Evolutionary conservation across 2,888 invertebrate species (phyloP), one percentile per base, ranked within the genome.

Genomic region (Heteromyza rotundicornis): DNA sequence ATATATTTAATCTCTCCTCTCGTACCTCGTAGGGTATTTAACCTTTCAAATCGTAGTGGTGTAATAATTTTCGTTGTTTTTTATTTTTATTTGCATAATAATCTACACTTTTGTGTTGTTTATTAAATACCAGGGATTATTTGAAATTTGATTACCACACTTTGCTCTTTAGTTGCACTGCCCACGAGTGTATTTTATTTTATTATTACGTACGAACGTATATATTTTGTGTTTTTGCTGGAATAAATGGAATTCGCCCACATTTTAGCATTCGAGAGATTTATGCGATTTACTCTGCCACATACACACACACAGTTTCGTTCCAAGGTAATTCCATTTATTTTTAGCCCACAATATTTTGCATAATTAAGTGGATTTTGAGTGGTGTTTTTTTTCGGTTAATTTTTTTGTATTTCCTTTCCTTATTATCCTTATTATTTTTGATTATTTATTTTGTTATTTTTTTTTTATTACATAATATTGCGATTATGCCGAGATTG

Each of bases 81-180:
- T n/a, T n/a, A n/a, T 57, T 22, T 62, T 50, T 60, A 35, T 49
- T 56, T 57, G 1, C 40, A 7, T 40, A 40, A 40, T 40, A 14
- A n/a, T 14, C 40, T n/a, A n/a, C 40, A 40, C 14, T n/a, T 40
- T n/a, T n/a, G n/a, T n/a, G n/a, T 40, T 40, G 16, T n/a, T n/a
- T 40, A 40, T 8, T n/a, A 40, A 40, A 40, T 14, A 32, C 32
- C 32, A 32, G 7, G 12, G 7, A 8, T 32, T 32, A 32, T 32
- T 8, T 32, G 5, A 32, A 32, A 32, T 32, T n/a, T n/a, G n/a
- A 32, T 32, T 32, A 32, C 12, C 12, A 8, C 12, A 8, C 32
- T 32, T 12, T 32, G 32, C 32, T 32, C 32, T 12, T 32, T 32
- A 32, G 7, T 32, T 32, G 5, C 5, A 5, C 32, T 32, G 32